Percentiles rank a stretch among this genome's conserved stretches.
phyloP scores from a whole-genome alignment of 2,113 vertebrate species.

The Tragelaphus strepsiceros region DNA sequence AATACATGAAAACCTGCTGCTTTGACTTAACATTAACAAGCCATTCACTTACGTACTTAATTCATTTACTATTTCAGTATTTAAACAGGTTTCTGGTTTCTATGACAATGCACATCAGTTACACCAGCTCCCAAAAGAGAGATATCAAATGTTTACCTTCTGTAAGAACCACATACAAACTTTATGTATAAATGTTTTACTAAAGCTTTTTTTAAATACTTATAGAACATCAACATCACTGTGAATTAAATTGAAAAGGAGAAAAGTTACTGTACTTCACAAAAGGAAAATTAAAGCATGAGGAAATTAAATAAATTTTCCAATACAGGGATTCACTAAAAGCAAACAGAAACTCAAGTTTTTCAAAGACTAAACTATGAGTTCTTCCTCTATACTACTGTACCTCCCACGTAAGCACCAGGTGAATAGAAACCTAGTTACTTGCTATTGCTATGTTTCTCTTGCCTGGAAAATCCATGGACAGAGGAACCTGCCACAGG shows the following conservation, averaged over 20 bases:
- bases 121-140: neutral
- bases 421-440: neutral
- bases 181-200: neutral
- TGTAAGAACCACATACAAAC: neutral
- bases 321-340: neutral
- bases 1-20: neutral
- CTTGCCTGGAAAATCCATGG: too few relatives aligned
- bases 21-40: neutral
- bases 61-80: neutral
- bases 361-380: neutral
- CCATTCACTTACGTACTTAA: neutral
- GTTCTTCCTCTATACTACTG: neutral
- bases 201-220: neutral
- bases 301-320: neutral
- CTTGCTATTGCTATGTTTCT: neutral
- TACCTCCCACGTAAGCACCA: neutral
- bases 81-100: neutral
- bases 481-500: too few relatives aligned
- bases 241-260: neutral
- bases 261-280: neutral
- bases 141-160: neutral
- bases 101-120: neutral
- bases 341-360: conserved; percentile 21
- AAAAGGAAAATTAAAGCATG: conserved; percentile 39
- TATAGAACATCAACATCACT: neutral